Conservation (phyloP, 64 coral and sea anemone species). For the Stylophora pistillata region DNA sequence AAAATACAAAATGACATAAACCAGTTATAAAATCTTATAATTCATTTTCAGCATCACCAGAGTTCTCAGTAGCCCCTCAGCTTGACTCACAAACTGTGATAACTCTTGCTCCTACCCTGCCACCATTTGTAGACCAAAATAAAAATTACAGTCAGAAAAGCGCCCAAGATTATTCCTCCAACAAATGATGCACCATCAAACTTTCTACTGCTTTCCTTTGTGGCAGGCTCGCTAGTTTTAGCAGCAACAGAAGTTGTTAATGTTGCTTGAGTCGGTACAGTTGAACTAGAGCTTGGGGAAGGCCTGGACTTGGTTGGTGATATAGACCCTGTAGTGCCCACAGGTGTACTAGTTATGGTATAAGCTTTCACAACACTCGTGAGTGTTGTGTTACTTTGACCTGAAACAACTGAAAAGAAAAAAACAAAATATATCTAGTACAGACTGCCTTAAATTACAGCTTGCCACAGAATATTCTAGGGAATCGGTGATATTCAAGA, state of each 20-base stretch:
- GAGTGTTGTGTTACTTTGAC: not conserved
- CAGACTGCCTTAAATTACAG: no score
- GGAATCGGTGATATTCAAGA: no score
- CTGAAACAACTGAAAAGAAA: no score
- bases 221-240: not conserved
- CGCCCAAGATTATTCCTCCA: slow-evolving; percentile 79
- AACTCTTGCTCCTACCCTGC: slow-evolving; percentile 62
- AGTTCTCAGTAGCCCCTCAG: not conserved
- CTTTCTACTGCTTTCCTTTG: slow-evolving; percentile 10
- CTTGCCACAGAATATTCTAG: no score
- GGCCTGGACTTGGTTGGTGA: no score
- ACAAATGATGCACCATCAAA: slow-evolving; percentile 84
- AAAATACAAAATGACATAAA: no score
- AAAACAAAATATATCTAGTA: no score
- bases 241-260: not conserved
- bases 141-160: slow-evolving; percentile 38
- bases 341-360: not conserved
- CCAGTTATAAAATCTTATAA: no score
- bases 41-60: no score
- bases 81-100: slow-evolving; percentile 60
- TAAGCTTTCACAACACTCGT: no score
- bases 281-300: not conserved
- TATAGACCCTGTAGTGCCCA: not conserved
- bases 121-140: slow-evolving; percentile 66
- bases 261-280: not conserved